phyloP scores from a whole-genome alignment of 2,113 vertebrate species.

The Lophius piscatorius region DNA sequence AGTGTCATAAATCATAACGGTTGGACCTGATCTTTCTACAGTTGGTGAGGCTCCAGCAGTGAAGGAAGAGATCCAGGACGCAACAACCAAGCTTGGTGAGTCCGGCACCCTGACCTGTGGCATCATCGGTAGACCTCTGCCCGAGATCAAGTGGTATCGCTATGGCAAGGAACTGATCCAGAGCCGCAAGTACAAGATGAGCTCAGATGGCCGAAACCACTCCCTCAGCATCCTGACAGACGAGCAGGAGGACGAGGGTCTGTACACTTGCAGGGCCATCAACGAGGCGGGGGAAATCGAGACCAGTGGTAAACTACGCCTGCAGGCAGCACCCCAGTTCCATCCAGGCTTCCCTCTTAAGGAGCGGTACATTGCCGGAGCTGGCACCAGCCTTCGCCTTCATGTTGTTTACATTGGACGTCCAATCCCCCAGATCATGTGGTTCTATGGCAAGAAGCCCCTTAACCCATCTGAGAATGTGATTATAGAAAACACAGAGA shows the following conservation, averaged over 20 bases:
- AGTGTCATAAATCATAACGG: neutral
- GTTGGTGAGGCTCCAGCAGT: slow-evolving; percentile 94
- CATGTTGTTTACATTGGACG: slow-evolving; percentile 96
- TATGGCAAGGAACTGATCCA: slow-evolving; percentile 95
- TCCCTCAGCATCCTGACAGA: slow-evolving; percentile 91
- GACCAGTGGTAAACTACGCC: slow-evolving; percentile 91
- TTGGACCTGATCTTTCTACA: slow-evolving; percentile 67
- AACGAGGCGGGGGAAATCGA: slow-evolving; percentile 96
- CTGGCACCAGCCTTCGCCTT: slow-evolving; percentile 93
- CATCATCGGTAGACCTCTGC: slow-evolving; percentile 94
- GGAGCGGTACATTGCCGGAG: slow-evolving; percentile 90
- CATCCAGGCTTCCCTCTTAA: slow-evolving; percentile 96
- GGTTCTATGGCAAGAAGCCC: slow-evolving; percentile 95
- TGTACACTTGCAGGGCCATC: slow-evolving; percentile 92
- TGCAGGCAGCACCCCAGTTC: slow-evolving; percentile 94
- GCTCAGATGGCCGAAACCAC: slow-evolving; percentile 95
- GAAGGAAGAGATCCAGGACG: slow-evolving; percentile 90
- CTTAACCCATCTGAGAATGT: slow-evolving; percentile 89
- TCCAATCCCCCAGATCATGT: slow-evolving; percentile 97
- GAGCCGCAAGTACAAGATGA: slow-evolving; percentile 99
- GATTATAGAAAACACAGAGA: slow-evolving; percentile 96
- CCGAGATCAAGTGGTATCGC: slow-evolving; percentile 97
- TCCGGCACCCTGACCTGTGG: slow-evolving; percentile 90
- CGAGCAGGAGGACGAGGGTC: slow-evolving; percentile 96
- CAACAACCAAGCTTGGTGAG: slow-evolving; percentile 92